These are phyloP conservation scores for Pseudomugil tenellus DNA, from an alignment of 2,797 vertebrate genomes.

Conservation along the genomic window DNA sequence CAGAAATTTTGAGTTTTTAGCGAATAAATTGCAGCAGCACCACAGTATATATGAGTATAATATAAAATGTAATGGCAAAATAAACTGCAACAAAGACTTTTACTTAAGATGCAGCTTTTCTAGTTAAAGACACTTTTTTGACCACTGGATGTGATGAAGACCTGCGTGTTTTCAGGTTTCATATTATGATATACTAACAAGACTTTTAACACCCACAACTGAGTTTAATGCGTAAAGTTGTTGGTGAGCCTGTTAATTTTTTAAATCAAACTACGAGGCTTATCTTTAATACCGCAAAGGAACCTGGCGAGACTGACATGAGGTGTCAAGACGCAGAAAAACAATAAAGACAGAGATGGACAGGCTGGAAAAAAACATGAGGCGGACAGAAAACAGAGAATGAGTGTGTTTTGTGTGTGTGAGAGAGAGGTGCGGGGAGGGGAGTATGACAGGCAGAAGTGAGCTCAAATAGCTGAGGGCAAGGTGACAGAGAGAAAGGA, in stretches of 20 bases:
- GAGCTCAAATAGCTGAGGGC: slow-evolving; percentile 72
- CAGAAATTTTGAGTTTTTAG: too few species aligned
- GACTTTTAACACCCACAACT: neutral
- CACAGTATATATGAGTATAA: too few species aligned
- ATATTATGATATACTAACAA: neutral
- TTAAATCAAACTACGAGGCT: neutral
- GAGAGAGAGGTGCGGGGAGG: slow-evolving; percentile 26
- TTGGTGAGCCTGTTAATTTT: neutral
- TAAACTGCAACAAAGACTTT: too few species aligned
- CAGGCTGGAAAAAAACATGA: slow-evolving; percentile 17
- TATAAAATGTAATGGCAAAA: too few species aligned
- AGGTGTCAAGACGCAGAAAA: slow-evolving; percentile 39
- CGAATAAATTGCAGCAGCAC: too few species aligned
- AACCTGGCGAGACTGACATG: slow-evolving; percentile 22
- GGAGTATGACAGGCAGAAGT: slow-evolving; percentile 56
- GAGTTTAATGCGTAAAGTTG: neutral
- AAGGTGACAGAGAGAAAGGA: slow-evolving; percentile 72
- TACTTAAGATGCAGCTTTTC: neutral
- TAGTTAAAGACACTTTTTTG: neutral
- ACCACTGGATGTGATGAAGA: neutral
- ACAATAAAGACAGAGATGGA: slow-evolving; percentile 19
- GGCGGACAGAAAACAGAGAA: slow-evolving; percentile 40
- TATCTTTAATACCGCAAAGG: neutral
- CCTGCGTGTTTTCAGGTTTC: neutral
- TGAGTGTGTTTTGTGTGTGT: slow-evolving; percentile 35